Conservation (phyloP, 1,140 invertebrate genomes). For the Lepidurus arcticus region DNA sequence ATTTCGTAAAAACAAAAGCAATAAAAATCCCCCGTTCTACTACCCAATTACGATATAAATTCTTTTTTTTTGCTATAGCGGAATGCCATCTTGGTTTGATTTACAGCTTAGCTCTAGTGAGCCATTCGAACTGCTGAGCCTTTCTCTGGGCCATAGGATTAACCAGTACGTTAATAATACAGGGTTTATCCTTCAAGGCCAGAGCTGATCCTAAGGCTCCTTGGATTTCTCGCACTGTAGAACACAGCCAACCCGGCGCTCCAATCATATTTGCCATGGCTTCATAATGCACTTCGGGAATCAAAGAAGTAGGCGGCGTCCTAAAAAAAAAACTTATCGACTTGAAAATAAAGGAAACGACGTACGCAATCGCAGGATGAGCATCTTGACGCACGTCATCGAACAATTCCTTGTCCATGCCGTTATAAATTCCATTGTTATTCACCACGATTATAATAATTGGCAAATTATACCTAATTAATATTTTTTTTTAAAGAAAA, state of each 20-base stretch:
- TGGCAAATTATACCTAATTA: conserved; percentile 77
- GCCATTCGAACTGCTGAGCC: conserved; percentile 81
- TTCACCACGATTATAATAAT: conserved; percentile 88
- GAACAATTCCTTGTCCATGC: conserved; percentile 70
- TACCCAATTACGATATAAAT: neutral
- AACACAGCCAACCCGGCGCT: conserved; percentile 72
- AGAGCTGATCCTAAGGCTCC: conserved; percentile 61
- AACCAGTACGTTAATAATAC: conserved; percentile 86
- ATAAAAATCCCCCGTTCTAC: too few species aligned
- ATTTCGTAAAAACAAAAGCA: too few species aligned
- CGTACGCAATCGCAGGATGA: conserved; percentile 52
- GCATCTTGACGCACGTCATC: conserved; percentile 59
- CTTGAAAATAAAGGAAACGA: conserved; percentile 31
- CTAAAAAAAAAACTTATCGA: conserved; percentile 46
- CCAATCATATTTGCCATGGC: conserved; percentile 79
- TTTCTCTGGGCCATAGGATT: conserved; percentile 81
- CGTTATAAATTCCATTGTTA: conserved; percentile 91
- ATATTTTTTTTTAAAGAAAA: neutral
- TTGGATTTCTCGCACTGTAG: conserved; percentile 66
- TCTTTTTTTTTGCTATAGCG: neutral
- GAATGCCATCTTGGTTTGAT: neutral
- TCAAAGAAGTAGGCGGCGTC: conserved; percentile 71
- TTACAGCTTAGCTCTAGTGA: conserved; percentile 84
- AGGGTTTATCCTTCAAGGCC: conserved; percentile 60
- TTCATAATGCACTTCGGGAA: conserved; percentile 75